Conservation (phyloP, 2,888 invertebrate species). For the Polymixis flavicincta region DNA sequence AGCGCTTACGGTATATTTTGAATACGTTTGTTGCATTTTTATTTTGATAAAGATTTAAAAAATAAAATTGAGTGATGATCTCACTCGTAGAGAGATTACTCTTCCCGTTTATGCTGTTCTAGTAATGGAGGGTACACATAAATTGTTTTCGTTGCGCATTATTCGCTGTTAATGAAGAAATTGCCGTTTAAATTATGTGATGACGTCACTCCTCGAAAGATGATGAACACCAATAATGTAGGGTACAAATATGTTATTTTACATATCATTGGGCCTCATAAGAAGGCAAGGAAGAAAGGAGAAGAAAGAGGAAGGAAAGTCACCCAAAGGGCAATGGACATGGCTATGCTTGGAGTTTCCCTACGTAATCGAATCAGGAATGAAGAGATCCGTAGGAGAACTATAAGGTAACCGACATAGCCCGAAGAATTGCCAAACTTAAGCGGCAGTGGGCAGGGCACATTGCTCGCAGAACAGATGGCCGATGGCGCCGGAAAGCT, state of each 20-base stretch:
- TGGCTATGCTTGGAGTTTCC: too few species aligned
- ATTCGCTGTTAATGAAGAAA: background rate
- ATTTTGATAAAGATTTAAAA: background rate
- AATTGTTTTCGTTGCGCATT: background rate
- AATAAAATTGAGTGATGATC: constrained; percentile 1
- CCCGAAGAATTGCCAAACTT: too few species aligned
- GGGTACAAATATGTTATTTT: background rate
- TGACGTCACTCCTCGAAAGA: background rate
- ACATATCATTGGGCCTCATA: too few species aligned
- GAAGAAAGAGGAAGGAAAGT: too few species aligned
- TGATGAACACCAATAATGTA: background rate
- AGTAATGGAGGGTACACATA: background rate
- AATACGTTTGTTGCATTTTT: constrained; percentile 17
- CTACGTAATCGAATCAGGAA: too few species aligned
- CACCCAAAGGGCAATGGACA: too few species aligned
- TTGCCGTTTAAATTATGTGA: background rate
- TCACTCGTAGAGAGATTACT: background rate
- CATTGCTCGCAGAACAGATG: too few species aligned
- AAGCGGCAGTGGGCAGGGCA: too few species aligned
- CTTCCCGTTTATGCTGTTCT: background rate
- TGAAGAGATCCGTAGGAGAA: too few species aligned
- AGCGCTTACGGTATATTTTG: constrained; percentile 40
- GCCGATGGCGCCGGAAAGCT: too few species aligned
- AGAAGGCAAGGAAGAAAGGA: too few species aligned
- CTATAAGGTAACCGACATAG: too few species aligned